Percentiles rank a stretch among this genome's conserved stretches.
Evolutionary conservation across 2,113 vertebrate genomes (phyloP).

Genomic region (Heteronetta atricapilla): DNA sequence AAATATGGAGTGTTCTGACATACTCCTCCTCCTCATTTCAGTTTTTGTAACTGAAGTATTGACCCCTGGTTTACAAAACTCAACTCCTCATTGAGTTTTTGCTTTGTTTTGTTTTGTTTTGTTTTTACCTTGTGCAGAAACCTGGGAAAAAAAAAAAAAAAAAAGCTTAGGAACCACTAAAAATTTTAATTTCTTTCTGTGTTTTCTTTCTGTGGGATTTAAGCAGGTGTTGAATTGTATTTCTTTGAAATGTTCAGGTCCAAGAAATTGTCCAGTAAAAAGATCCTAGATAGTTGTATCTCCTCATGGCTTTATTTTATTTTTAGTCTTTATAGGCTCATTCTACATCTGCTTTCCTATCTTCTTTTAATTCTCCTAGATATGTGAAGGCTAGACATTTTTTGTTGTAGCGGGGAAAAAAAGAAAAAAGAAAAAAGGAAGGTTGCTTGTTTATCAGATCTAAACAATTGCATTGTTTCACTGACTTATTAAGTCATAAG

Average conservation of each 20-base stretch:
- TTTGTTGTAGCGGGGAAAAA: background rate
- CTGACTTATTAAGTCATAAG: background rate
- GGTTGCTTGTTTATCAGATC: background rate
- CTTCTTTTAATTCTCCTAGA: background rate
- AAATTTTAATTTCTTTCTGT: background rate
- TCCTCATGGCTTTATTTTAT: background rate
- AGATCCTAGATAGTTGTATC: background rate
- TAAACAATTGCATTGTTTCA: background rate
- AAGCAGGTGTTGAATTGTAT: background rate
- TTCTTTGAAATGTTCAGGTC: background rate
- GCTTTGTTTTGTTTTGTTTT: background rate
- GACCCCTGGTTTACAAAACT: no score
- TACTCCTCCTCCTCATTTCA: background rate
- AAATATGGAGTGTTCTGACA: background rate
- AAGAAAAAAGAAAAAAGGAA: rapidly evolving
- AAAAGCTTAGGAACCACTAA: background rate
- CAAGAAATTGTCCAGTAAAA: background rate
- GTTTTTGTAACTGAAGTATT: no score
- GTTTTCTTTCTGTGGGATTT: background rate
- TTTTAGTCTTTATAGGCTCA: background rate
- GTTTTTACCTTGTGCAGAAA: background rate
- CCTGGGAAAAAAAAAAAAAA: background rate
- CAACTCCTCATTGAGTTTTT: no score
- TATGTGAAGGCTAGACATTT: background rate
- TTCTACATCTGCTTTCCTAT: background rate